Base-by-base conservation (phyloP, 2,888 invertebrate species). In the Erannis defoliaria region DNA sequence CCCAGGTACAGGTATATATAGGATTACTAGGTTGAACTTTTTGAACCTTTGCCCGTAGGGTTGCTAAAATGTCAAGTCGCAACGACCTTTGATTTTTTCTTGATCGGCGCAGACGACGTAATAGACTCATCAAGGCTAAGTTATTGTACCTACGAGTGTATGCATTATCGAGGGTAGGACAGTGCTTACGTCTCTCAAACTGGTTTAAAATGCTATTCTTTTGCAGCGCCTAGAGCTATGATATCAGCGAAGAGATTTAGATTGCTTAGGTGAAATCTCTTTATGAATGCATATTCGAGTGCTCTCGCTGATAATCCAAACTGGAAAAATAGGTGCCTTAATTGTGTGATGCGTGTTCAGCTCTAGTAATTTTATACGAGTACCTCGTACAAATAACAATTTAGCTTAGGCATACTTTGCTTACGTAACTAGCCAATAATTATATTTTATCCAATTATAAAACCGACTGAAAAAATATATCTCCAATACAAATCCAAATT, bases 31-130 rank as follows among this genome's bases (percentile, higher is more conserved):
- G 43, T 62, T 50, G 33, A 49, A 42, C 50, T 19, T 37, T 26
- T 43, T 54, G 43, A 54, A 57, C 46, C n/a, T 49, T 57, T 21
- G 42, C 59, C 29, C 65, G 50, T 62, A 58, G 66, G 77, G 75
- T 81, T 74, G 71, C 64, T 64, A 62, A n/a, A 76, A 78, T 67
- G 70, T 71, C 68, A 70, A 62, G 62, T 50, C 49, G 42, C 66
- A 70, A 71, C 76, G 75, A 76, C 76, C 72, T 71, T 71, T 59
- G 62, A 68, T 68, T 67, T 68, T 68, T 60, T 67, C 56, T 51
- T 56, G 55, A 61, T 58, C 62, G 42, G 40, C 56, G 56, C 60
- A 71, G 68, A 68, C 71, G 58, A 62, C 53, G 55, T 67, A 64
- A 67, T 67, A 37, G 62, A 64, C 62, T 60, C 60, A 54, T 65